These are phyloP conservation scores for Anableps anableps DNA, from an alignment of 2,797 vertebrate genomes.

Conservation along the genomic window DNA sequence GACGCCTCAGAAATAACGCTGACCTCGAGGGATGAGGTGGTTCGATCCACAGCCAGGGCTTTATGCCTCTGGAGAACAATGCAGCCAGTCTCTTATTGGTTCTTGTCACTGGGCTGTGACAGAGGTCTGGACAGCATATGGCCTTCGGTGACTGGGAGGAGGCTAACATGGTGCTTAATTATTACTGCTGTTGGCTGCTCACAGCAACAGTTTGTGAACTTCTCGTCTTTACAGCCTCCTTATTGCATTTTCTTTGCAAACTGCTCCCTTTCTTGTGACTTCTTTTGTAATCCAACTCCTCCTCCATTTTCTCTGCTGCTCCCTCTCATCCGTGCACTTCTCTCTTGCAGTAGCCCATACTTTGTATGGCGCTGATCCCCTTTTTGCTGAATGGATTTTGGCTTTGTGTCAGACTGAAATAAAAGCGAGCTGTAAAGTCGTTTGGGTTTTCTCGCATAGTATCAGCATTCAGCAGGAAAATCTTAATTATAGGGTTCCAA, in stretches of 20 bases:
- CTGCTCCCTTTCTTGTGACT: conserved; percentile 53
- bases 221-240: conserved; percentile 23
- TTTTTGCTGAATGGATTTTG: conserved; percentile 79
- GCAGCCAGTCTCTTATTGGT: conserved; percentile 59
- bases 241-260: conserved; percentile 41
- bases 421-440: conserved; percentile 80
- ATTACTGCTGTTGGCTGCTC: conserved; percentile 43
- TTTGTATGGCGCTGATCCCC: conserved; percentile 51
- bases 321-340: conserved; percentile 64
- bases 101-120: conserved; percentile 59
- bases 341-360: conserved; percentile 50
- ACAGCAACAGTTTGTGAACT: conserved; percentile 14
- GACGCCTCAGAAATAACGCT: conserved; percentile 45
- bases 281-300: conserved; percentile 58
- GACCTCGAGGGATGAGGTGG: conserved; percentile 52
- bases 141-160: conserved; percentile 57
- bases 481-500: conserved; percentile 84
- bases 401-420: conserved; percentile 74
- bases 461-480: conserved; percentile 82
- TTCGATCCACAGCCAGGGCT: conserved; percentile 33
- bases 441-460: conserved; percentile 82
- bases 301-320: conserved; percentile 37
- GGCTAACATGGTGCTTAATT: conserved; percentile 39
- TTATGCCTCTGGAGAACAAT: conserved; percentile 69
- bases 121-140: conserved; percentile 76